Evolutionary conservation across 2,888 invertebrate genomes (phyloP).

Genomic region (Andrena dorsata): DNA sequence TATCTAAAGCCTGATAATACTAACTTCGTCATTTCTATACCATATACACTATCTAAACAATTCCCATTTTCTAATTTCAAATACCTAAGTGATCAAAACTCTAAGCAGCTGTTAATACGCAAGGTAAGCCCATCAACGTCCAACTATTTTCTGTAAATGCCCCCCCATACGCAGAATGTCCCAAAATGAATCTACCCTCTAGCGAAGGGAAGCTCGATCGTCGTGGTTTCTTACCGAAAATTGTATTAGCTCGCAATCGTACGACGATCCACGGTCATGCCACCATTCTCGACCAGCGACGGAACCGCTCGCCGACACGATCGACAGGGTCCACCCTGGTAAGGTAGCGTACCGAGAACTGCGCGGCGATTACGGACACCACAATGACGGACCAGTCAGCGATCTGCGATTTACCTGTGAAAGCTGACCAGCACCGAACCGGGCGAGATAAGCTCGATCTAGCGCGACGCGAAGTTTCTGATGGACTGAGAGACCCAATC

Average conservation of each 20-base stretch:
- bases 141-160: too few relatives aligned
- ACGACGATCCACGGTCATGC: slow-evolving; percentile 18
- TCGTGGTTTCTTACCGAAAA: slow-evolving; percentile 32
- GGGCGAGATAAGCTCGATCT: slow-evolving; percentile 29
- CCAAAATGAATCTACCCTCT: background rate
- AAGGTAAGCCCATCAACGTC: too few relatives aligned
- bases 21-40: too few relatives aligned
- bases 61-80: too few relatives aligned
- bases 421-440: background rate
- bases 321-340: background rate
- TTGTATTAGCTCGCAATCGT: slow-evolving; percentile 7
- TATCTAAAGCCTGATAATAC: too few relatives aligned
- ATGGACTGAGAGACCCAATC: slow-evolving; percentile 54
- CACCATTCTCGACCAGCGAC: slow-evolving; percentile 25
- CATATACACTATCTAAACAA: too few relatives aligned
- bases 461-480: slow-evolving; percentile 50
- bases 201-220: background rate
- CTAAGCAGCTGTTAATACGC: too few relatives aligned
- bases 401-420: background rate
- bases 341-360: background rate
- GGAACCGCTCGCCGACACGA: background rate
- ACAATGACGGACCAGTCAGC: background rate
- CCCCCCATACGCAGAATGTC: background rate
- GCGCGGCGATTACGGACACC: background rate
- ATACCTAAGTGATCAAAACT: too few relatives aligned